phyloP scores from a whole-genome alignment of 2,888 invertebrate species.

The Sesia bembeciformis region DNA sequence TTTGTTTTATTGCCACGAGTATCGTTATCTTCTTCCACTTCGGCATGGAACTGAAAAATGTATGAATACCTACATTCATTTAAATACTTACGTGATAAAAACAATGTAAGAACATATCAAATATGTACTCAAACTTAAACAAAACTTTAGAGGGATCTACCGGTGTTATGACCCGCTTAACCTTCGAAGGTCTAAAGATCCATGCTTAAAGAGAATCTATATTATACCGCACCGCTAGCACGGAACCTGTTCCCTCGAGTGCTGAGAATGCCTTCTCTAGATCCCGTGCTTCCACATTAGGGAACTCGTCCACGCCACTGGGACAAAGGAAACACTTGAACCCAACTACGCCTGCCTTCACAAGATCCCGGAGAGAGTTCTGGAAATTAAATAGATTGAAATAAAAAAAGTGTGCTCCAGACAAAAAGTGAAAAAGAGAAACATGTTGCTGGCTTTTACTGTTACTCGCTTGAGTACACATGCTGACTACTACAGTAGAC shows the following conservation, averaged over 20 bases:
- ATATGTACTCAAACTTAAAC: too few relatives aligned
- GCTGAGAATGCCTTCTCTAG: slow-evolving; percentile 73
- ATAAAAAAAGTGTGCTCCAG: background rate
- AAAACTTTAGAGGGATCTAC: too few relatives aligned
- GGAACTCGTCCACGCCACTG: slow-evolving; percentile 81
- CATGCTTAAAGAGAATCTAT: background rate
- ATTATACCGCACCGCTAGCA: slow-evolving; percentile 74
- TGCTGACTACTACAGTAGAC: too few relatives aligned
- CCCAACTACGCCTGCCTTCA: slow-evolving; percentile 80
- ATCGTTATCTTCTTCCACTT: slow-evolving; percentile 61
- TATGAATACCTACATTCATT: background rate
- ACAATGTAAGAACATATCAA: background rate
- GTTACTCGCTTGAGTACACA: too few relatives aligned
- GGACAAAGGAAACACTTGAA: slow-evolving; percentile 83
- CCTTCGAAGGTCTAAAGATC: too few relatives aligned
- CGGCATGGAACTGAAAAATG: slow-evolving; percentile 79
- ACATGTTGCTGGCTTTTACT: too few relatives aligned
- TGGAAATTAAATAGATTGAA: slow-evolving; percentile 23
- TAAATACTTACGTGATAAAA: background rate
- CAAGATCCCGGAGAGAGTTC: slow-evolving; percentile 72
- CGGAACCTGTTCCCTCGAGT: slow-evolving; percentile 73
- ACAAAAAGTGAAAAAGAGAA: too few relatives aligned
- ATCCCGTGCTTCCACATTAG: slow-evolving; percentile 71
- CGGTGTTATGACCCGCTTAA: too few relatives aligned
- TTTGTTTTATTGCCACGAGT: slow-evolving; percentile 26